Conservation (phyloP, 2,113 vertebrate species). For the Paraplagusia blochii region DNA sequence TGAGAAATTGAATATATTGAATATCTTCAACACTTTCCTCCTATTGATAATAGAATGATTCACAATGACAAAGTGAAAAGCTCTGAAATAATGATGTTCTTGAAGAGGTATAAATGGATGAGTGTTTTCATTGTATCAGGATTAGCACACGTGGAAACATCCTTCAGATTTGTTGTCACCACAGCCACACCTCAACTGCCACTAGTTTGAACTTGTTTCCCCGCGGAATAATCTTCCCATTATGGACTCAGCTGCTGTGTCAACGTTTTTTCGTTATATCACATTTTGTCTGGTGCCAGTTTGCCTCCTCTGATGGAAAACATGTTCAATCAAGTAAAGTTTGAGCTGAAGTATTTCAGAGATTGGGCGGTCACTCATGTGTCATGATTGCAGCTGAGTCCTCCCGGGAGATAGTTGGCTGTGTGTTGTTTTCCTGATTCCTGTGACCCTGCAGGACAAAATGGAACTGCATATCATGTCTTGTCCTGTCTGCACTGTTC, state of each 20-base stretch:
- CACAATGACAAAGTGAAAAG: too few species aligned
- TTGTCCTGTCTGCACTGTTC: slow-evolving; percentile 9
- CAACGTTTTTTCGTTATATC: neutral
- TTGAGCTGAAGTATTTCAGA: slow-evolving; percentile 40
- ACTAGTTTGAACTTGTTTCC: neutral
- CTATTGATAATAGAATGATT: too few species aligned
- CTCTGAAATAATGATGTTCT: too few species aligned
- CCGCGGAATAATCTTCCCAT: slow-evolving; percentile 6
- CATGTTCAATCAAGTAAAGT: slow-evolving; percentile 50
- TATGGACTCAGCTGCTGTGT: neutral
- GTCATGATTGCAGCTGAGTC: slow-evolving; percentile 13
- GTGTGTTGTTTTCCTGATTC: neutral
- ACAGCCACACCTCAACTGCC: neutral
- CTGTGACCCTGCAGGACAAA: slow-evolving; percentile 5
- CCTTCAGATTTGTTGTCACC: slow-evolving; percentile 7
- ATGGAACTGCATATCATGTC: neutral
- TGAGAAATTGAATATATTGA: too few species aligned
- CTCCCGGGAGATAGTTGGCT: neutral
- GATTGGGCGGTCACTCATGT: slow-evolving; percentile 3
- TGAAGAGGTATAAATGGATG: too few species aligned
- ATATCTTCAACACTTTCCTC: too few species aligned
- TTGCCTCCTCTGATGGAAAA: slow-evolving; percentile 17
- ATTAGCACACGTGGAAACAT: neutral
- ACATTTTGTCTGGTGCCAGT: slow-evolving; percentile 3
- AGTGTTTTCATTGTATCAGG: too few species aligned